Conservation (phyloP, 1,140 invertebrate genomes). For the Streblospio benedicti region DNA sequence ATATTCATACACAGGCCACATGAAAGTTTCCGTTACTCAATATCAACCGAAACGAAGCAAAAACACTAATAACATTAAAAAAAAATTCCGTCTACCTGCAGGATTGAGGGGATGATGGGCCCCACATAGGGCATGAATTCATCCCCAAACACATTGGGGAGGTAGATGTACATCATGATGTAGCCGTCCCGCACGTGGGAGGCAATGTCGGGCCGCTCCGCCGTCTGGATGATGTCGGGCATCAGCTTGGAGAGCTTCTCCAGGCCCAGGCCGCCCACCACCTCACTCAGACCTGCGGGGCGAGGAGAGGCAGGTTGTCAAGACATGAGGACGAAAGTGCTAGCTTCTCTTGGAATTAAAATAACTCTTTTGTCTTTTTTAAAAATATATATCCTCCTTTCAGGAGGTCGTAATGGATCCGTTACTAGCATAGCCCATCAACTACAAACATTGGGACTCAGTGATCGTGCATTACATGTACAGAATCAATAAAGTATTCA, state of each 20-base stretch:
- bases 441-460: too few relatives aligned
- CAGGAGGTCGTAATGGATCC: too few relatives aligned
- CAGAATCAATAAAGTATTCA: too few relatives aligned
- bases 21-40: too few relatives aligned
- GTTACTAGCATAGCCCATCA: too few relatives aligned
- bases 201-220: conserved; percentile 77
- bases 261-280: conserved; percentile 89
- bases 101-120: conserved; percentile 92
- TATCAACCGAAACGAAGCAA: not conserved
- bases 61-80: not conserved
- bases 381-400: too few relatives aligned
- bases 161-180: conserved; percentile 99
- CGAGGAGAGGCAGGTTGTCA: too few relatives aligned
- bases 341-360: too few relatives aligned
- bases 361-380: too few relatives aligned
- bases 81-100: conserved; percentile 58
- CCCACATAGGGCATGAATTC: conserved; percentile 95
- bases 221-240: conserved; percentile 95
- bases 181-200: conserved; percentile 98
- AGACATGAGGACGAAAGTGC: too few relatives aligned
- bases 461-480: too few relatives aligned
- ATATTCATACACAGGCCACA: too few relatives aligned
- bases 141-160: conserved; percentile 89
- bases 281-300: conserved; percentile 54
- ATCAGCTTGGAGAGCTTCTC: conserved; percentile 92